phyloP scores from a whole-genome alignment of 2,797 vertebrate genomes.

The Champsocephalus gunnari region DNA sequence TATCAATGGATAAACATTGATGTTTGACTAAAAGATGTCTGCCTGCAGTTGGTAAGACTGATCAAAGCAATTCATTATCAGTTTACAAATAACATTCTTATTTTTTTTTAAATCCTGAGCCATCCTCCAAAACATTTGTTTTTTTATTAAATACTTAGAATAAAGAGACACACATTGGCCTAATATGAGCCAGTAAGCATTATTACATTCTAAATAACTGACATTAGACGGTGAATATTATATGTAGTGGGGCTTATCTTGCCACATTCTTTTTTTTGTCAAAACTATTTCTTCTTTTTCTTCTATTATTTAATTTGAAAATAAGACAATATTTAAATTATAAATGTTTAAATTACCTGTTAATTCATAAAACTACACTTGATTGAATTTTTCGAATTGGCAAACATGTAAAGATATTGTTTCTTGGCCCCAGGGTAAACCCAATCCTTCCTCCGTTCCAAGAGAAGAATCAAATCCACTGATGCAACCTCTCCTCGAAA shows the following conservation, averaged over 20 bases:
- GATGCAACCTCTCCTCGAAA: slow-evolving; percentile 17
- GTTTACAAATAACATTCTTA: too few species aligned
- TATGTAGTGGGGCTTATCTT: background rate
- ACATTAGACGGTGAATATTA: too few species aligned
- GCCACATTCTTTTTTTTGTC: background rate
- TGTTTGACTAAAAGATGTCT: too few species aligned
- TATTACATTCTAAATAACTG: too few species aligned
- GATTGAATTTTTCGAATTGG: slow-evolving; percentile 11
- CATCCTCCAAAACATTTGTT: too few species aligned
- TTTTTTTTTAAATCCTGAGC: too few species aligned
- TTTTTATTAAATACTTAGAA: too few species aligned
- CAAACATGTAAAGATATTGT: background rate
- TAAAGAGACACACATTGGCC: too few species aligned
- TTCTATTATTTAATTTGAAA: background rate
- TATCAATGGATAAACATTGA: too few species aligned
- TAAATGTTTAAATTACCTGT: background rate
- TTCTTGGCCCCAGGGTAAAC: background rate
- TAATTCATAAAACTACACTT: slow-evolving; percentile 14
- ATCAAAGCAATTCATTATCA: too few species aligned
- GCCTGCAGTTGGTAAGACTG: too few species aligned
- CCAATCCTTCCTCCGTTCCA: slow-evolving; percentile 10
- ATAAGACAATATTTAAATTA: background rate
- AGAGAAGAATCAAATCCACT: slow-evolving; percentile 38
- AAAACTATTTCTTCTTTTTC: background rate
- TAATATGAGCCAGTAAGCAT: too few species aligned